Evolutionary conservation across 2,888 invertebrate genomes (phyloP).

Genomic region (Entomobrya multifasciata): DNA sequence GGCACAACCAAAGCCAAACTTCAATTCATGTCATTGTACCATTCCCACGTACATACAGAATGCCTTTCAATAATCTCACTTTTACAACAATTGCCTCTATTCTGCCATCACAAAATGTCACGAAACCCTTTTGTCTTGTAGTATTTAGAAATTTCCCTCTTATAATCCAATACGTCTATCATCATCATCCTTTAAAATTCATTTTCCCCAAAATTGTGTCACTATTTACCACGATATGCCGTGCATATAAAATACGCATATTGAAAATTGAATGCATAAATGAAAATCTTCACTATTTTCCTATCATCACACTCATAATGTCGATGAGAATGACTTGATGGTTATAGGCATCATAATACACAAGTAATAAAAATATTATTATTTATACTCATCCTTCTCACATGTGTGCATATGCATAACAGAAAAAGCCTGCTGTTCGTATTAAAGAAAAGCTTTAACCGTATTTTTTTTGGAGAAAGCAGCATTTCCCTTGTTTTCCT

Average conservation of each 20-base stretch:
- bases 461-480: slow-evolving; percentile 6
- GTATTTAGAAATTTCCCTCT: slow-evolving; percentile 3
- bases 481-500: slow-evolving; percentile 1
- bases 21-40: neutral
- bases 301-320: neutral
- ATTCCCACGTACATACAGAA: neutral
- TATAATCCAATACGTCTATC: too few relatives aligned
- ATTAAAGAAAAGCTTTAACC: neutral
- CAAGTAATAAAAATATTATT: slow-evolving; percentile 32
- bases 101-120: neutral
- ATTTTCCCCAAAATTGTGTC: neutral
- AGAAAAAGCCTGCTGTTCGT: too few relatives aligned
- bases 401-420: too few relatives aligned
- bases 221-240: neutral
- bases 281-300: too few relatives aligned
- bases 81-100: neutral
- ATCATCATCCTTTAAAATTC: slow-evolving; percentile 5
- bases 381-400: too few relatives aligned
- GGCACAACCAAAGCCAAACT: neutral
- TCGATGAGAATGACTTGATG: neutral
- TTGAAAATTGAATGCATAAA: too few relatives aligned
- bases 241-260: neutral
- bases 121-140: neutral
- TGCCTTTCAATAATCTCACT: neutral
- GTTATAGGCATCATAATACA: neutral